phyloP scores from a whole-genome alignment of 2,888 invertebrate species.

The Aphrophora alni region DNA sequence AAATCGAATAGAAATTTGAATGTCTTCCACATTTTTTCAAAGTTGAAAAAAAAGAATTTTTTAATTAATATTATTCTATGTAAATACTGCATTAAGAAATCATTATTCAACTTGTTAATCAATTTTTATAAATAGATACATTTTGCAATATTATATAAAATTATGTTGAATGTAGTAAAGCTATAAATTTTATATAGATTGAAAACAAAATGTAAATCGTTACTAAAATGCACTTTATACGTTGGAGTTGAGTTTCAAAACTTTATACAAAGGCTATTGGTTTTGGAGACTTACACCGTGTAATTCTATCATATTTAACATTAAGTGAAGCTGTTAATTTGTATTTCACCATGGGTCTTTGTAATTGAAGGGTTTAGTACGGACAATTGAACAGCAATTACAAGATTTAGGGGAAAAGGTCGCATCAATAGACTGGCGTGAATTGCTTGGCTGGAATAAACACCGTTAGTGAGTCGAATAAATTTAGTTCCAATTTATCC shows the following conservation, averaged over 20 bases:
- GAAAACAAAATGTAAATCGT: too few relatives aligned
- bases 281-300: background rate
- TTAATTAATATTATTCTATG: too few relatives aligned
- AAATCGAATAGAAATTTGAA: too few relatives aligned
- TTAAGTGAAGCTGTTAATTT: background rate
- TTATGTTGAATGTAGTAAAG: too few relatives aligned
- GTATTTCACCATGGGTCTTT: background rate
- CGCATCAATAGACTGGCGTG: background rate
- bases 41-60: too few relatives aligned
- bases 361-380: background rate
- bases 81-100: too few relatives aligned
- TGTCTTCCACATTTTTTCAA: too few relatives aligned
- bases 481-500: background rate
- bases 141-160: too few relatives aligned
- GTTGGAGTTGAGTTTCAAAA: background rate
- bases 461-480: background rate
- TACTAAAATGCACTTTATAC: too few relatives aligned
- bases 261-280: background rate
- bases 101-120: too few relatives aligned
- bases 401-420: constrained; percentile 9
- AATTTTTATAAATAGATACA: too few relatives aligned
- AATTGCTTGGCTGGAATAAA: constrained; percentile 6
- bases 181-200: too few relatives aligned
- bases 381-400: constrained; percentile 6
- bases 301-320: background rate